Percentiles rank a stretch among this genome's conserved stretches.
Evolutionary conservation across 2,797 vertebrate species (phyloP).

Genomic region (Artibeus jamaicensis): DNA sequence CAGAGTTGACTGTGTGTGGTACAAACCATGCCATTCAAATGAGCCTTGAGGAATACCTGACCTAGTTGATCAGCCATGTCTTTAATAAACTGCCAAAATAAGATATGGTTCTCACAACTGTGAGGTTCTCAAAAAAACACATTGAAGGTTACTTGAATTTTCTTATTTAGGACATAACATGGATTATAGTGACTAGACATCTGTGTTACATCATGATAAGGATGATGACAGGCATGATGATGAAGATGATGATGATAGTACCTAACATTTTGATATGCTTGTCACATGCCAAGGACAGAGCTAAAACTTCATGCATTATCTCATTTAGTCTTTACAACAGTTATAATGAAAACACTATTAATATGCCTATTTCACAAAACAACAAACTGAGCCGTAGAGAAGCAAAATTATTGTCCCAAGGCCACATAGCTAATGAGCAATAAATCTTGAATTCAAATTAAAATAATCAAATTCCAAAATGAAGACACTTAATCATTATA

Average conservation of each 20-base stretch:
- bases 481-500: not conserved
- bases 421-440: not conserved
- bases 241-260: too few species aligned
- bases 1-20: not conserved
- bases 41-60: not conserved
- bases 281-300: not conserved
- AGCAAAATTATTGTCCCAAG: not conserved
- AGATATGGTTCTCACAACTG: not conserved
- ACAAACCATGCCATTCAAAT: not conserved
- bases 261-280: not conserved
- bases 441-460: not conserved
- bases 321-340: not conserved
- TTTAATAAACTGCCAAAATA: conserved; percentile 57
- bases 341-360: not conserved
- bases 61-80: not conserved
- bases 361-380: not conserved
- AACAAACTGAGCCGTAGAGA: not conserved
- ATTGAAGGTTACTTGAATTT: not conserved
- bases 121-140: not conserved
- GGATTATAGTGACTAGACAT: not conserved
- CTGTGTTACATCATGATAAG: not conserved
- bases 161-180: not conserved
- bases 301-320: not conserved
- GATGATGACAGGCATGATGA: not conserved
- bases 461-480: not conserved